These are phyloP conservation scores for Danio jaintianensis DNA, from an alignment of 2,797 vertebrate genomes.

Conservation along the genomic window DNA sequence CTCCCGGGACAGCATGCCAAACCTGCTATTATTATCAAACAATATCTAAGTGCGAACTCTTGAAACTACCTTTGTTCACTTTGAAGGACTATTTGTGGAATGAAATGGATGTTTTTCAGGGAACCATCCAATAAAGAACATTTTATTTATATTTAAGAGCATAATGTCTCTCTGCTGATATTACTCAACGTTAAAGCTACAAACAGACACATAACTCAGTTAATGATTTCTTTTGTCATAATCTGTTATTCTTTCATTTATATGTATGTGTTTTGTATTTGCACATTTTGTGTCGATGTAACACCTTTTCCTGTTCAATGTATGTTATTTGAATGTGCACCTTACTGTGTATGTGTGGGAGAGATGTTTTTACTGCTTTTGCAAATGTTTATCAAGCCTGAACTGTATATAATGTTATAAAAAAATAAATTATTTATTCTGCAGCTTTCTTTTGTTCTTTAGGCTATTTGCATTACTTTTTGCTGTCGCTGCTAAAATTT, in stretches of 20 bases:
- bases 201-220: not conserved
- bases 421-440: slow-evolving; percentile 39
- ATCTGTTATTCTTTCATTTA: not conserved
- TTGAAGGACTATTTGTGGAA: no score
- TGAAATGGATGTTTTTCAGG: no score
- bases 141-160: no score
- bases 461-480: not conserved
- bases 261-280: slow-evolving; percentile 12
- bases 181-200: not conserved
- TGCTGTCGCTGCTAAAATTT: not conserved
- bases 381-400: slow-evolving; percentile 10
- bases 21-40: no score
- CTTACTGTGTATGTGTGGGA: not conserved
- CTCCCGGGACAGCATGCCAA: no score
- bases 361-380: not conserved
- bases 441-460: not conserved
- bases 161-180: slow-evolving; percentile 11
- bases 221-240: slow-evolving; percentile 2
- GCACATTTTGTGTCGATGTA: slow-evolving; percentile 11
- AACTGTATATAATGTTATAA: slow-evolving; percentile 21
- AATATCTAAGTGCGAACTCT: no score
- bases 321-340: not conserved
- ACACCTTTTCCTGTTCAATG: not conserved
- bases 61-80: no score
- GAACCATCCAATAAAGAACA: no score